Conservation (phyloP, 1,140 invertebrate species). For the Aradophagus sp. region DNA sequence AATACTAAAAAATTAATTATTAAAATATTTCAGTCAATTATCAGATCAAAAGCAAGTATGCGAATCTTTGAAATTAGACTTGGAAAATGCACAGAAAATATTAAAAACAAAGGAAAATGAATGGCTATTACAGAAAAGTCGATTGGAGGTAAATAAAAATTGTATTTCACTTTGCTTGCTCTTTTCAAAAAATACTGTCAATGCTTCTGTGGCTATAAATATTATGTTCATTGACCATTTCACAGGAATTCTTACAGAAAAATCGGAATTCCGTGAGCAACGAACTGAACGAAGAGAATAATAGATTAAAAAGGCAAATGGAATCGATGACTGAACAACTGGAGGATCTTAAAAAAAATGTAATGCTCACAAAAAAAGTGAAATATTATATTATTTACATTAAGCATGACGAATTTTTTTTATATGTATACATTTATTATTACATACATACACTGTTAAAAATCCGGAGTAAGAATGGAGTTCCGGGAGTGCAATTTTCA, state of each 20-base stretch:
- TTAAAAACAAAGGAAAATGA: slow-evolving; percentile 80
- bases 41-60: slow-evolving; percentile 19
- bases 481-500: too few species aligned
- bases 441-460: too few species aligned
- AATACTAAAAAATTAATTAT: too few species aligned
- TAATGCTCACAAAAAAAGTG: too few species aligned
- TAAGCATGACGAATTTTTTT: too few species aligned
- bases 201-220: slow-evolving; percentile 5
- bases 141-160: slow-evolving; percentile 78
- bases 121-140: slow-evolving; percentile 85
- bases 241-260: slow-evolving; percentile 80
- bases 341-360: slow-evolving; percentile 79
- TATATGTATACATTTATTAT: too few species aligned
- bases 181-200: slow-evolving; percentile 10
- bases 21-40: slow-evolving; percentile 32
- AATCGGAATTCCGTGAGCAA: slow-evolving; percentile 78
- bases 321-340: slow-evolving; percentile 82
- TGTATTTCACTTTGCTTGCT: too few species aligned
- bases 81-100: slow-evolving; percentile 81
- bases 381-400: too few species aligned
- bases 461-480: too few species aligned
- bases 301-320: slow-evolving; percentile 82
- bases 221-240: slow-evolving; percentile 11
- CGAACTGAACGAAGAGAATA: slow-evolving; percentile 84
- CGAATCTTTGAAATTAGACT: slow-evolving; percentile 75